Percentiles rank a stretch among this genome's conserved stretches.
Evolutionary conservation across 1,140 invertebrate genomes (phyloP).

Genomic region (Drosophila albomicans): DNA sequence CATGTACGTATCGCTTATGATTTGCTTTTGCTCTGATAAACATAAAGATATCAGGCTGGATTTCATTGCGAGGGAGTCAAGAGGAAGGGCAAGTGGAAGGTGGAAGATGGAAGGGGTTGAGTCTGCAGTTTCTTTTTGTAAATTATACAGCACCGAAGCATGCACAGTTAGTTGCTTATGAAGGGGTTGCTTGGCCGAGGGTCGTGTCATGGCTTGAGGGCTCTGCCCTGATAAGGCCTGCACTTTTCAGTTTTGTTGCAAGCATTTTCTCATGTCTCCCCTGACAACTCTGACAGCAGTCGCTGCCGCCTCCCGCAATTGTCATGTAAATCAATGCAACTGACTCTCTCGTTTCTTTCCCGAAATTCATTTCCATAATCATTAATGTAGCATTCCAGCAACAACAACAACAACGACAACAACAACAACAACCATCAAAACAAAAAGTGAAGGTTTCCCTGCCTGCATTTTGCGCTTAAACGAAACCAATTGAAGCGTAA

Average conservation of each 20-base stretch:
- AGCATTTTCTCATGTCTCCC: slow-evolving; percentile 46
- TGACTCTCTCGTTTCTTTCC: slow-evolving; percentile 52
- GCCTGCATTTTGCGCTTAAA: slow-evolving; percentile 76
- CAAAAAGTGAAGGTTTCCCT: slow-evolving; percentile 32
- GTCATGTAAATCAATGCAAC: slow-evolving; percentile 81
- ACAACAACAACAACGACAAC: slow-evolving; percentile 19
- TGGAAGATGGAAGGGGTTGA: slow-evolving; percentile 16
- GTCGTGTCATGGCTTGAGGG: slow-evolving; percentile 16
- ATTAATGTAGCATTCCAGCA: slow-evolving; percentile 41
- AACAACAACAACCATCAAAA: slow-evolving; percentile 20
- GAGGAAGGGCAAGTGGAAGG: too few relatives aligned
- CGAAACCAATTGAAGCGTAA: slow-evolving; percentile 80
- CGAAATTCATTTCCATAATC: slow-evolving; percentile 72
- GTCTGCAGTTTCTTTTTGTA: slow-evolving; percentile 39
- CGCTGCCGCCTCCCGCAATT: slow-evolving; percentile 48
- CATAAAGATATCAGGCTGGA: slow-evolving; percentile 62
- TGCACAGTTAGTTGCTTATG: slow-evolving; percentile 16
- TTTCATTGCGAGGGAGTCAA: slow-evolving; percentile 38
- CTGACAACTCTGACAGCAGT: neutral
- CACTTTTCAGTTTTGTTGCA: slow-evolving; percentile 11
- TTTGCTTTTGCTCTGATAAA: slow-evolving; percentile 65
- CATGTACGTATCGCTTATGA: slow-evolving; percentile 65
- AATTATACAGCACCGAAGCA: slow-evolving; percentile 49
- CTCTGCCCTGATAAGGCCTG: slow-evolving; percentile 58
- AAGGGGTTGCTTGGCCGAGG: slow-evolving; percentile 55